These are phyloP conservation scores for Silurus glanis DNA, from an alignment of 2,113 vertebrate genomes.

Conservation along the genomic window DNA sequence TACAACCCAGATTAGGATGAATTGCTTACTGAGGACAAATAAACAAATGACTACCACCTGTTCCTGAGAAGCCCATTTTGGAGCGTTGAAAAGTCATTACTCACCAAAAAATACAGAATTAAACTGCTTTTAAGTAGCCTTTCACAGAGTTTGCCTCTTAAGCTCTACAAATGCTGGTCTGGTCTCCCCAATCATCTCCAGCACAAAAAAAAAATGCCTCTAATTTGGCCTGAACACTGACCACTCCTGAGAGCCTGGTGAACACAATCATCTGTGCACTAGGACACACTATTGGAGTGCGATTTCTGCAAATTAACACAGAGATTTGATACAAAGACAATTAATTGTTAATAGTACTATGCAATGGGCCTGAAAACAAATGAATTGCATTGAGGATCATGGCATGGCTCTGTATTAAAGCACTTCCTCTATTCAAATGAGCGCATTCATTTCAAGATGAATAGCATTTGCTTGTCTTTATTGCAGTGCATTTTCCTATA, in stretches of 20 bases:
- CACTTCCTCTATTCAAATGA: neutral
- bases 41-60: neutral
- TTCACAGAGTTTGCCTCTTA: neutral
- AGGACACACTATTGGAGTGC: neutral
- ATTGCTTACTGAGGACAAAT: neutral
- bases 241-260: neutral
- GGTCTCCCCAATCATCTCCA: neutral
- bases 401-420: neutral
- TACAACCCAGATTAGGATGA: neutral
- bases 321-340: too few relatives aligned
- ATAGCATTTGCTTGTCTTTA: constrained; percentile 12
- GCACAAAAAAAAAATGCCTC: neutral
- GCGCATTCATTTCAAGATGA: constrained; percentile 13
- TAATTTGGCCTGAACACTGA: too few relatives aligned
- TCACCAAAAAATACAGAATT: neutral
- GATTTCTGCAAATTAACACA: neutral
- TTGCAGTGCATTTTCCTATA: constrained; percentile 22
- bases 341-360: neutral
- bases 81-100: neutral
- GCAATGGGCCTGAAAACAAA: neutral
- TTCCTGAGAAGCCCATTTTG: neutral
- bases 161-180: neutral
- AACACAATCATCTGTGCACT: too few relatives aligned
- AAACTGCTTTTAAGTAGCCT: neutral
- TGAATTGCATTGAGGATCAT: neutral